A percentile compares a stretch with the other conserved stretches of the same genome.
Conservation (phyloP, 2,888 invertebrate genomes). For the Dasysyrphus tricinctus region DNA sequence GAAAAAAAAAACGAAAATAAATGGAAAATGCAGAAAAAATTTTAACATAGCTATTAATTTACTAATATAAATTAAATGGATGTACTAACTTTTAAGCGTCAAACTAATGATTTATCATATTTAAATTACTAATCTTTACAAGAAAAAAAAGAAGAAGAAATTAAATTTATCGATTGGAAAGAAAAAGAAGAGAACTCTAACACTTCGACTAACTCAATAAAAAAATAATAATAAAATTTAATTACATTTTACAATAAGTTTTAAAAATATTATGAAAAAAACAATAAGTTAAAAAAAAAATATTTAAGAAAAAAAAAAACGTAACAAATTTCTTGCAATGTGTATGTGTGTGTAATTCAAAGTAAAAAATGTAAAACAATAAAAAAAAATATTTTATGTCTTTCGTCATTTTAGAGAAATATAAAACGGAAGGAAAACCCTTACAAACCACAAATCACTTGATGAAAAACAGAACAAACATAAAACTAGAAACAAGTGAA, state of each 20-base stretch:
- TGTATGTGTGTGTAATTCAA: constrained; percentile 75
- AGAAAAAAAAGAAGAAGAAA: constrained; percentile 9
- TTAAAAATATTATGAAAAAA: constrained; percentile 40
- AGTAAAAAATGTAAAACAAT: constrained; percentile 57
- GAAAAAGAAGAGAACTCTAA: constrained; percentile 46
- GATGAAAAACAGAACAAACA: constrained; percentile 47
- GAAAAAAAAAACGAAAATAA: constrained; percentile 30
- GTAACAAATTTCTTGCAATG: constrained; percentile 74
- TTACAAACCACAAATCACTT: constrained; percentile 68
- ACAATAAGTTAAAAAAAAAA: constrained; percentile 68
- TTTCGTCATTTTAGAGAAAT: constrained; percentile 75
- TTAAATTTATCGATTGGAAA: constrained; percentile 60
- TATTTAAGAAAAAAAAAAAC: constrained; percentile 54
- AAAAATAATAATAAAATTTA: constrained; percentile 56
- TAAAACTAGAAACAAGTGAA: constrained; percentile 61
- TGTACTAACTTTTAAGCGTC: constrained; percentile 73
- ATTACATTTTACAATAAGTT: constrained; percentile 73
- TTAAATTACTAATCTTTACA: constrained; percentile 56
- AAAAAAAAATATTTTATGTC: constrained; percentile 69
- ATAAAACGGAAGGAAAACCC: constrained; percentile 71
- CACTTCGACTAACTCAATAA: constrained; percentile 71
- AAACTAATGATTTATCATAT: constrained; percentile 71
- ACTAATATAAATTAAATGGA: constrained; percentile 72
- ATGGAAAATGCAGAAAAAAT: constrained; percentile 35
- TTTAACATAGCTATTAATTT: constrained; percentile 67